Evolutionary conservation across 2,797 vertebrate species (phyloP).

Genomic region (Apogon hyalosoma): DNA sequence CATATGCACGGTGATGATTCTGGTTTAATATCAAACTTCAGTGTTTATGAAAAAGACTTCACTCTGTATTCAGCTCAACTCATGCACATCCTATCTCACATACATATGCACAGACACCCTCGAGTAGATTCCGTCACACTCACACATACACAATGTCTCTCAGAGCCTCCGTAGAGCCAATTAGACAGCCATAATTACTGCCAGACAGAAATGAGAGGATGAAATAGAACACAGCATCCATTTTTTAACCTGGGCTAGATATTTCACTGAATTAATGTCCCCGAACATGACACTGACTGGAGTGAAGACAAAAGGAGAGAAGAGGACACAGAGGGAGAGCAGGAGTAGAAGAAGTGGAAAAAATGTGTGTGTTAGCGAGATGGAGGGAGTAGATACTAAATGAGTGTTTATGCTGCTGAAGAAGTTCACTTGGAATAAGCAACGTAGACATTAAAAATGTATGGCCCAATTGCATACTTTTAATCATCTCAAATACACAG

Average conservation of each 20-base stretch:
- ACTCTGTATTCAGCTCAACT: constrained; percentile 63
- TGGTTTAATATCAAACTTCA: constrained; percentile 49
- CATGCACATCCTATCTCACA: constrained; percentile 35
- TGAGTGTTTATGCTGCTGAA: constrained; percentile 35
- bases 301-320: constrained; percentile 10
- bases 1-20: constrained; percentile 1
- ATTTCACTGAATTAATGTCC: constrained; percentile 40
- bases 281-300: constrained; percentile 31
- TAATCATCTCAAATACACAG: constrained; percentile 10
- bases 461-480: constrained; percentile 16
- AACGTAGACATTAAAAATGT: constrained; percentile 33
- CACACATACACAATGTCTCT: constrained; percentile 32
- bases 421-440: constrained; percentile 46
- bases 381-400: constrained; percentile 29
- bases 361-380: constrained; percentile 12
- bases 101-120: constrained; percentile 52
- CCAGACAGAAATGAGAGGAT: constrained; percentile 60
- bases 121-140: constrained; percentile 9
- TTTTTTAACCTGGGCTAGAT: constrained; percentile 47
- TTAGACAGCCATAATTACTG: constrained; percentile 76
- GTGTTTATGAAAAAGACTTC: constrained; percentile 41
- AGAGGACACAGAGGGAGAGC: background rate
- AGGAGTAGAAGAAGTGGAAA: constrained; percentile 21
- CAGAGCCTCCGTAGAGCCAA: constrained; percentile 69
- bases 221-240: constrained; percentile 60